These are phyloP conservation scores for Esperia sulphurella DNA, from an alignment of 2,888 invertebrate species.

Conservation along the genomic window DNA sequence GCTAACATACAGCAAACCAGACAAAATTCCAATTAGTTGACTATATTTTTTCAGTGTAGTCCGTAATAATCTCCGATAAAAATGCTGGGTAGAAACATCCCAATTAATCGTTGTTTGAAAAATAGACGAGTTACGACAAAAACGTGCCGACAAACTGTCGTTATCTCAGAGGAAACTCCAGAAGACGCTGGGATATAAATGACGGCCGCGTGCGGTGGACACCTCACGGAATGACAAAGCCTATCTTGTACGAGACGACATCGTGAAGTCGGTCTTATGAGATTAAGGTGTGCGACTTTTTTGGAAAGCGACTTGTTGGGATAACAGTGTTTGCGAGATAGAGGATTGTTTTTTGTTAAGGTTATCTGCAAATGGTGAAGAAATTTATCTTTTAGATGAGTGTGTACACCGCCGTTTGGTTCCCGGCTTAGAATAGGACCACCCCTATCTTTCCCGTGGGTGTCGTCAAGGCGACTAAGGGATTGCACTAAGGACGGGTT, in stretches of 20 bases:
- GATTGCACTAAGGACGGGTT: no score
- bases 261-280: neutral
- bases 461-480: no score
- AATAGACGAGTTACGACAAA: conserved; percentile 5
- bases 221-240: conserved; percentile 18
- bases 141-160: conserved; percentile 18
- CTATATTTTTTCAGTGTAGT: no score
- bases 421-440: no score
- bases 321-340: neutral
- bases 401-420: no score
- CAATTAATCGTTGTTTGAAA: conserved; percentile 5
- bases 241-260: conserved; percentile 1
- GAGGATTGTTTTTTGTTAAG: neutral
- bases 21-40: no score
- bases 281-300: conserved; percentile 1
- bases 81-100: neutral
- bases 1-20: no score
- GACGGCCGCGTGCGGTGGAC: conserved; percentile 21
- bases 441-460: no score
- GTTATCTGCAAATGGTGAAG: no score
- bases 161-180: conserved; percentile 9
- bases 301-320: neutral
- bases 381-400: no score
- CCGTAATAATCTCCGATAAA: no score
- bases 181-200: conserved; percentile 17